Evolutionary conservation across 2,113 vertebrate species (phyloP), one percentile per base, ranked within the genome.

Genomic region (Barbus barbus): DNA sequence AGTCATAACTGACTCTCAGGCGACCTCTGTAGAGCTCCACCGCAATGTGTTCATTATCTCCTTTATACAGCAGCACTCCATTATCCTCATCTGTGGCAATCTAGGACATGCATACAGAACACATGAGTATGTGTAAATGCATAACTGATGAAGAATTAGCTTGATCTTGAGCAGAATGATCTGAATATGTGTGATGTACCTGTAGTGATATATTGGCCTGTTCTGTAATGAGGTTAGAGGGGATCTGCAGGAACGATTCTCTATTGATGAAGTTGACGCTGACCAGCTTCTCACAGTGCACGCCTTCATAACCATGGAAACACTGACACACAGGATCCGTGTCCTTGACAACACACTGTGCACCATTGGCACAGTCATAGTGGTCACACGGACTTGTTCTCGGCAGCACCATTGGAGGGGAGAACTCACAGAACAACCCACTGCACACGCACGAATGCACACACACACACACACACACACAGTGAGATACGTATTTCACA

Each of bases 31-130:
- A 98, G 14, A 99, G 92, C 86, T 99, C 98, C 80, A 99, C 96
- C 0, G 97, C 96, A 1, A 99, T 96, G 36, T 98, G 96, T 87
- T 99, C 98, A 46, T 92, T 94, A 90, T 98, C 96, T 0, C 96
- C 98, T 92, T 98, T 99, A 82, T 99, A 99, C 84, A 99, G 91
- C 87, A 99, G 91, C 84, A 99, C 95, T 0, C 98, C 98, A 12
- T 95, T 99, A 92, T 99, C 98, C 91, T 99, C 97, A 83, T 99
- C 97, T 22, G 98, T 99, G 48, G 98, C 97, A 53, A 99, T 96
- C 98, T 99, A 90, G 71, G 90, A 82, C 58, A 87, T 41, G 31
- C 56, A 74, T 24, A 69, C 13, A 83, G 20, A 58, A 3, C 13
- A 74, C 16, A 83, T 46, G 65, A 44, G 76, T 74, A 13, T 44